Evolutionary conservation across 35 echinoderm and acorn worm species (phyloP).

Genomic region (Lytechinus pictus): DNA sequence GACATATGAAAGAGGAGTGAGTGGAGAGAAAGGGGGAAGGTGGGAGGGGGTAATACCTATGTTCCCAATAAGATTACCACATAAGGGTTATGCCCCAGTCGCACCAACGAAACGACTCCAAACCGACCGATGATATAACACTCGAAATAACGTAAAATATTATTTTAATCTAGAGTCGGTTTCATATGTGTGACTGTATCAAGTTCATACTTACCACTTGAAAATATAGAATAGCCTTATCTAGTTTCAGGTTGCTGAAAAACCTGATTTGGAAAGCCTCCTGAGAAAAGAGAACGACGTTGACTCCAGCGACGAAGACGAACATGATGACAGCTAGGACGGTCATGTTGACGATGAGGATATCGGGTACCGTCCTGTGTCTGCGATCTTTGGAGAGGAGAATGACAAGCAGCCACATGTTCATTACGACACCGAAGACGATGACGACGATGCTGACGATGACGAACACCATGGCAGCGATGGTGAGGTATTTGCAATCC

Average conservation of each 20-base stretch:
- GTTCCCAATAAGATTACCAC: too few relatives aligned
- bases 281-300: background rate
- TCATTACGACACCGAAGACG: background rate
- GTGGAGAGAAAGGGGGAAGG: too few relatives aligned
- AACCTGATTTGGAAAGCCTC: constrained; percentile 14
- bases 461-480: background rate
- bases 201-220: background rate
- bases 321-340: background rate
- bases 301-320: background rate
- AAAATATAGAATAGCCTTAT: constrained; percentile 1
- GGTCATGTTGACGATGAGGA: constrained; percentile 1
- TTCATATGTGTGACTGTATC: too few relatives aligned
- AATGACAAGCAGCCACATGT: background rate
- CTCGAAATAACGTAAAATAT: too few relatives aligned
- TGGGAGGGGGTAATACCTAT: too few relatives aligned
- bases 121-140: too few relatives aligned
- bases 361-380: background rate
- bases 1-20: too few relatives aligned
- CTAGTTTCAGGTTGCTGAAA: background rate
- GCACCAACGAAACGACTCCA: too few relatives aligned
- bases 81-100: too few relatives aligned
- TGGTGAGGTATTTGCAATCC: background rate
- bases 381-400: background rate
- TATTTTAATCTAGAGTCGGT: too few relatives aligned
- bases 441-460: background rate